These are phyloP conservation scores for Zapus hudsonius DNA, from an alignment of 2,113 vertebrate genomes.

Conservation along the genomic window DNA sequence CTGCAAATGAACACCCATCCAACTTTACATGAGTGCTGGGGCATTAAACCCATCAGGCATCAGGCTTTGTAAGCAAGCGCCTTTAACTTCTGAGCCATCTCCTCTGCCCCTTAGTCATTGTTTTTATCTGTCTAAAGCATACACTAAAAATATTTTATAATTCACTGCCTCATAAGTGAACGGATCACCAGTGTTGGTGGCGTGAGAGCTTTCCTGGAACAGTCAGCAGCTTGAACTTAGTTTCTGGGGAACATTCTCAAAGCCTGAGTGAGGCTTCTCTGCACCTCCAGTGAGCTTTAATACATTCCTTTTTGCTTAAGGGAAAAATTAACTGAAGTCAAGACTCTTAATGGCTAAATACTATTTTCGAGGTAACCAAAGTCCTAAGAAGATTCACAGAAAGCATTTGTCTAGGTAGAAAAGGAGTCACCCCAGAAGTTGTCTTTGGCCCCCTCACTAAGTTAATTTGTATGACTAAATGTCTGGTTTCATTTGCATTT, in stretches of 20 bases:
- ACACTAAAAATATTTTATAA: conserved; percentile 31
- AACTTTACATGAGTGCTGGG: no score
- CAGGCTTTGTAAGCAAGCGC: no score
- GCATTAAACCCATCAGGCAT: no score
- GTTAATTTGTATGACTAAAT: not conserved
- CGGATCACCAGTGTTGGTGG: not conserved
- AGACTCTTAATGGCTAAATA: not conserved
- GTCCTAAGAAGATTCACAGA: not conserved
- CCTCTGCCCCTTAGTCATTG: not conserved
- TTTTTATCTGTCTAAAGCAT: conserved; percentile 3
- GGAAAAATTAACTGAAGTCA: conserved; percentile 30
- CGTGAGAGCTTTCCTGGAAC: not conserved
- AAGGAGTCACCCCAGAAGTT: not conserved
- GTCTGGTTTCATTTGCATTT: not conserved
- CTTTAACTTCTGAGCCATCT: no score
- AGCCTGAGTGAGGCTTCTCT: not conserved
- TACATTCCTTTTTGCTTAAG: not conserved
- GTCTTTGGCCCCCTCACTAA: not conserved
- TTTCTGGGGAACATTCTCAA: not conserved
- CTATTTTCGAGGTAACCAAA: not conserved
- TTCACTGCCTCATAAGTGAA: conserved; percentile 1
- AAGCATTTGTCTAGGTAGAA: not conserved
- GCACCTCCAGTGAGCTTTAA: not conserved
- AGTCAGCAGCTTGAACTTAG: not conserved
- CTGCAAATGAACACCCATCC: no score